Percentiles rank a stretch among this genome's conserved stretches.
These are phyloP conservation scores for Brachyhypopomus gauderio DNA, from an alignment of 2,113 vertebrate genomes.

Conservation along the genomic window DNA sequence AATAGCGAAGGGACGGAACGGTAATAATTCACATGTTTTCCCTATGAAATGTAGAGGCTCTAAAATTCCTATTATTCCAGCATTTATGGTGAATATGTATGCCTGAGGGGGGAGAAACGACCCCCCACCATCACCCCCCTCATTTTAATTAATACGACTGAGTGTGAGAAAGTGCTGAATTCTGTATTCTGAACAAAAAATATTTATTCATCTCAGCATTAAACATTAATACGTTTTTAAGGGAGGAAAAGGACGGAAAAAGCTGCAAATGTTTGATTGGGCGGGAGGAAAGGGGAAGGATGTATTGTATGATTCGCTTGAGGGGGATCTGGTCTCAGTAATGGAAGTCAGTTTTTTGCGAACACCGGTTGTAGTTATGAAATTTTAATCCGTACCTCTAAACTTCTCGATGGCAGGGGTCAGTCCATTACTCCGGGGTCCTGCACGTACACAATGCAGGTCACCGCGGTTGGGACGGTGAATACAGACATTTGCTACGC, in stretches of 20 bases:
- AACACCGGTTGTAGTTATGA: constrained; percentile 43
- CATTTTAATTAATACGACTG: constrained; percentile 48
- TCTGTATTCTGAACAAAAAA: constrained; percentile 32
- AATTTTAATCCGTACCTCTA: constrained; percentile 56
- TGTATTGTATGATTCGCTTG: constrained; percentile 33
- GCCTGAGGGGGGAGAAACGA: constrained; percentile 7
- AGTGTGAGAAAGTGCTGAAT: constrained; percentile 54
- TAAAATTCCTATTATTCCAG: constrained; percentile 40
- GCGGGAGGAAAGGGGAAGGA: constrained; percentile 13
- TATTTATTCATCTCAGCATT: constrained; percentile 51
- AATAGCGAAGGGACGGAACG: constrained; percentile 37
- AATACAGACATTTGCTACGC: constrained; percentile 19
- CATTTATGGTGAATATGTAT: constrained; percentile 46
- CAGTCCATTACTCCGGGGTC: constrained; percentile 49
- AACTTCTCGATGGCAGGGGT: constrained; percentile 26
- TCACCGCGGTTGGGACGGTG: constrained; percentile 10
- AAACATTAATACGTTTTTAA: constrained; percentile 55
- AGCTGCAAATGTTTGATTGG: constrained; percentile 54
- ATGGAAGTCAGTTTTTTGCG: constrained; percentile 46
- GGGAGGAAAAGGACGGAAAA: constrained; percentile 32
- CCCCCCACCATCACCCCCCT: background rate
- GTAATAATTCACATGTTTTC: constrained; percentile 56
- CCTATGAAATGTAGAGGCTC: constrained; percentile 37
- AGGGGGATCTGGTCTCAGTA: constrained; percentile 33
- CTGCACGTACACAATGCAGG: constrained; percentile 49